Evolutionary conservation across 1,140 invertebrate species (phyloP).

Genomic region (Parasteatoda tepidariorum): DNA sequence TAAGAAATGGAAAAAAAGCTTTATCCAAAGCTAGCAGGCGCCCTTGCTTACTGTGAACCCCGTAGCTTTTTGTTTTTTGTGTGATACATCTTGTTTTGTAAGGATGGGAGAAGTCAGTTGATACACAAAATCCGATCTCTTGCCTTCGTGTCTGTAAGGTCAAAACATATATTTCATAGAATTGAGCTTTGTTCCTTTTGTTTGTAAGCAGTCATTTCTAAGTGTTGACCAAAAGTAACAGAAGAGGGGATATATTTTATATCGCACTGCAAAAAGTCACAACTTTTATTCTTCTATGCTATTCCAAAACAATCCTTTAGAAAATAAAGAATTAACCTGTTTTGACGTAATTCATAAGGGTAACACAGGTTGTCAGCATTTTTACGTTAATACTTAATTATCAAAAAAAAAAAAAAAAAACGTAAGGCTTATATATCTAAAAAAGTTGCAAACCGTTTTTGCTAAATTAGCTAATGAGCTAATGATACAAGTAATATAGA

Average conservation of each 20-base stretch:
- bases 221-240: too few species aligned
- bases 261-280: background rate
- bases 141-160: background rate
- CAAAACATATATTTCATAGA: background rate
- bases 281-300: background rate
- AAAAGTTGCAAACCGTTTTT: too few species aligned
- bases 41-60: background rate
- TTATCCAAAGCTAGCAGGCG: conserved; percentile 1
- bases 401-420: too few species aligned
- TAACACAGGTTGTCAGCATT: too few species aligned
- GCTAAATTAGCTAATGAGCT: too few species aligned
- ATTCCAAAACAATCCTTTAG: too few species aligned
- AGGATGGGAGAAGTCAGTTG: background rate
- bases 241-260: too few species aligned
- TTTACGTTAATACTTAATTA: too few species aligned
- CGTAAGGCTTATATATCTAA: too few species aligned
- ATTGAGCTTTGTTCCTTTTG: background rate
- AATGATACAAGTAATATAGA: too few species aligned
- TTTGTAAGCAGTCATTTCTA: background rate
- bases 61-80: background rate
- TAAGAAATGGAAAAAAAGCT: background rate
- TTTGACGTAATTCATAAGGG: background rate
- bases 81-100: background rate
- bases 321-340: background rate
- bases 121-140: background rate